Conservation (phyloP, 2,888 invertebrate species). For the Eurois occulta region DNA sequence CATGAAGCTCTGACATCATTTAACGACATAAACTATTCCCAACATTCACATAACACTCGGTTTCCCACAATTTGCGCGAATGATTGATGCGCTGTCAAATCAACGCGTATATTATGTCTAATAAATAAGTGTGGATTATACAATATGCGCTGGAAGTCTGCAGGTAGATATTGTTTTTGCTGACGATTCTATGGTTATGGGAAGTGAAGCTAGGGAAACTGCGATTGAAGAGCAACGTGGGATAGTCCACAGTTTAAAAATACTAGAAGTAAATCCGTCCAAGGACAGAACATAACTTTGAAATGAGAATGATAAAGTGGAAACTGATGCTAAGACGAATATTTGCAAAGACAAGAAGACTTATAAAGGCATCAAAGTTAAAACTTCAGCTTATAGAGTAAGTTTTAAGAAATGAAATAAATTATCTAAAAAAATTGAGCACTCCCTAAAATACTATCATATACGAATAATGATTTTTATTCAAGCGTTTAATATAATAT, state of each 20-base stretch:
- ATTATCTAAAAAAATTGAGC: neutral
- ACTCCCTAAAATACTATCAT: neutral
- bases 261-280: neutral
- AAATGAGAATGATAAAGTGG: neutral
- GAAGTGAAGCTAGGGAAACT: conserved; percentile 9
- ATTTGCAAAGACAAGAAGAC: neutral
- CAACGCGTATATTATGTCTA: conserved; percentile 55
- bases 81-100: conserved; percentile 61
- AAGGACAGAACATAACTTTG: neutral
- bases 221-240: neutral
- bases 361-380: neutral
- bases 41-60: conserved; percentile 34
- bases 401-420: neutral
- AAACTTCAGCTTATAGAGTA: neutral
- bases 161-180: conserved; percentile 47
- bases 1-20: conserved; percentile 26
- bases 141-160: conserved; percentile 42
- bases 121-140: conserved; percentile 55
- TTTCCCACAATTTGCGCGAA: conserved; percentile 51
- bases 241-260: neutral
- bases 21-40: conserved; percentile 52
- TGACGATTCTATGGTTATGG: conserved; percentile 37
- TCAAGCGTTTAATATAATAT: neutral
- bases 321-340: neutral
- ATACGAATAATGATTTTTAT: neutral